A percentile compares a stretch with the other conserved stretches of the same genome.
phyloP scores from a whole-genome alignment of 1,140 invertebrate genomes.

The Drosophila pruinosa region DNA sequence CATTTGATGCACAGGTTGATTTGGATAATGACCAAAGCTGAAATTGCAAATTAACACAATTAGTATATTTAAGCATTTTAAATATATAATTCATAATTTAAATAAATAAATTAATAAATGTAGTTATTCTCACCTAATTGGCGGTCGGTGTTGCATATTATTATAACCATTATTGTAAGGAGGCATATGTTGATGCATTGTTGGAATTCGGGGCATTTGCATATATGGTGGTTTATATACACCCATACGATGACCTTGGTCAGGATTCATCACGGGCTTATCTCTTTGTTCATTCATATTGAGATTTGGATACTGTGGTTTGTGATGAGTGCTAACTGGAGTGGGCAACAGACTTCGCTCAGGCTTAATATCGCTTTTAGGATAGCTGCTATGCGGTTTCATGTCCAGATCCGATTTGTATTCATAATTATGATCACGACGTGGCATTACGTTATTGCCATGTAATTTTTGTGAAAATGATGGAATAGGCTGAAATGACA shows the following conservation, averaged over 20 bases:
- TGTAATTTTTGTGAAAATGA: slow-evolving; percentile 15
- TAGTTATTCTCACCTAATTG: slow-evolving; percentile 57
- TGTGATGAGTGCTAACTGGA: slow-evolving; percentile 47
- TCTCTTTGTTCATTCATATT: slow-evolving; percentile 64
- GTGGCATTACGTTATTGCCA: slow-evolving; percentile 31
- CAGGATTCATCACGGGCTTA: slow-evolving; percentile 30
- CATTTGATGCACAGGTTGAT: slow-evolving; percentile 61
- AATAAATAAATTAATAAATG: slow-evolving; percentile 23
- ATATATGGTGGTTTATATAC: slow-evolving; percentile 54
- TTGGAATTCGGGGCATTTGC: slow-evolving; percentile 54
- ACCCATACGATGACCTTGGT: slow-evolving; percentile 48
- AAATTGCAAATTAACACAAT: slow-evolving; percentile 12
- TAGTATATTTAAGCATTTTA: not conserved
- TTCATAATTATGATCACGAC: slow-evolving; percentile 40
- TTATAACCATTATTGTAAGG: slow-evolving; percentile 64
- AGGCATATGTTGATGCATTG: slow-evolving; percentile 50
- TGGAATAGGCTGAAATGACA: slow-evolving; percentile 29
- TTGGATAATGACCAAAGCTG: slow-evolving; percentile 63
- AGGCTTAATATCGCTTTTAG: slow-evolving; percentile 37
- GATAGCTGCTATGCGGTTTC: slow-evolving; percentile 29
- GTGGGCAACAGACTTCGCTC: slow-evolving; percentile 62
- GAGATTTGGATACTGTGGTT: slow-evolving; percentile 44
- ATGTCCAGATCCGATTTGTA: slow-evolving; percentile 46
- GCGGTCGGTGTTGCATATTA: slow-evolving; percentile 60
- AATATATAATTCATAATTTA: not conserved